phyloP scores from a whole-genome alignment of 2,888 invertebrate species.

The Cryptophagus acutangulus region DNA sequence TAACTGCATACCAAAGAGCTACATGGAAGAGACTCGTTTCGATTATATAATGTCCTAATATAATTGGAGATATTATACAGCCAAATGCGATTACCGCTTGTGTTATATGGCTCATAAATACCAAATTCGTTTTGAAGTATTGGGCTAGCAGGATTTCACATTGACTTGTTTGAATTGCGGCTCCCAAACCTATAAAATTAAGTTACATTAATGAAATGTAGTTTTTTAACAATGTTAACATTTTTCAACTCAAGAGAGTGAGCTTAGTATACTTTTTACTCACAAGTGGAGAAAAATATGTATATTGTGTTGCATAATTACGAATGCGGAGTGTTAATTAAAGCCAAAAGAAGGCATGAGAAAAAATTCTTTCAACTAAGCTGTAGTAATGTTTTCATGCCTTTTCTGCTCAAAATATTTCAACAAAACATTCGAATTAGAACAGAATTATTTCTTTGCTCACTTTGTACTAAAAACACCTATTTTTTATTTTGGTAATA shows the following conservation, averaged over 20 bases:
- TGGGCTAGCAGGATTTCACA: constrained; percentile 56
- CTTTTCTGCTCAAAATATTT: too few relatives aligned
- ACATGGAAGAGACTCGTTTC: constrained; percentile 46
- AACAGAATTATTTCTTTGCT: too few relatives aligned
- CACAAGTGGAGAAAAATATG: too few relatives aligned
- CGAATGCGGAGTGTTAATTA: too few relatives aligned
- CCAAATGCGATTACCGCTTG: constrained; percentile 54
- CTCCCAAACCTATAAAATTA: constrained; percentile 52
- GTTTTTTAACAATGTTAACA: background rate
- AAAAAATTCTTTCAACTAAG: too few relatives aligned
- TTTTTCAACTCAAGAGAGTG: background rate
- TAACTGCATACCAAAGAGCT: constrained; percentile 55
- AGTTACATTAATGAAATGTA: background rate
- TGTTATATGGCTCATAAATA: constrained; percentile 51
- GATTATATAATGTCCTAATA: constrained; percentile 52
- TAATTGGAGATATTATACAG: constrained; percentile 52
- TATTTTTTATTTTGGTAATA: too few relatives aligned
- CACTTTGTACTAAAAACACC: too few relatives aligned
- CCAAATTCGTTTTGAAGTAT: constrained; percentile 56
- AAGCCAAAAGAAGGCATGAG: too few relatives aligned
- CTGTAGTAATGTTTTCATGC: too few relatives aligned
- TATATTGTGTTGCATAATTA: too few relatives aligned
- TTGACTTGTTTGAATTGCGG: constrained; percentile 55
- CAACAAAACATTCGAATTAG: too few relatives aligned
- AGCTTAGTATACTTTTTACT: too few relatives aligned